Conservation (phyloP, 2,797 vertebrate species). For the Pangasius macronema region DNA sequence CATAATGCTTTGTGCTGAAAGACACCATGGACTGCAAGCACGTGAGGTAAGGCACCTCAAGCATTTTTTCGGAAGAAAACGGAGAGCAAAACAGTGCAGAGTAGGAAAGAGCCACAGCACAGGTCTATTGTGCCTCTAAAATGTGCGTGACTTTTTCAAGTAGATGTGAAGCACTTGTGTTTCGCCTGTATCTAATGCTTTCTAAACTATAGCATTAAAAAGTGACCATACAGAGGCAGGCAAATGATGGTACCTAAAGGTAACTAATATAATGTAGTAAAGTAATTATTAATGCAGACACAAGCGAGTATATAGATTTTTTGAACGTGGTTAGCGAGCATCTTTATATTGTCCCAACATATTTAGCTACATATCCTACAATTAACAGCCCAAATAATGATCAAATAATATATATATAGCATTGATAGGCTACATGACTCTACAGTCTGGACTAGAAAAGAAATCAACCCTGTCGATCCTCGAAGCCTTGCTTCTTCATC, state of each 20-base stretch:
- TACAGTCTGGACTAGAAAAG: neutral
- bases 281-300: neutral
- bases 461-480: neutral
- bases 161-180: neutral
- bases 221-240: neutral
- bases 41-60: neutral
- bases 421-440: neutral
- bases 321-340: neutral
- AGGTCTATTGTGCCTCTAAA: neutral
- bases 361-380: neutral
- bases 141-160: neutral
- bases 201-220: neutral
- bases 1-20: conserved; percentile 13
- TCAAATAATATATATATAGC: no score
- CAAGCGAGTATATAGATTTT: neutral
- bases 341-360: neutral
- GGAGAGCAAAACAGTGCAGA: neutral
- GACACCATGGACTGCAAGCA: neutral
- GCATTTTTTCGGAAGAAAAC: conserved; percentile 10
- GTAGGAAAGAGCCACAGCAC: neutral
- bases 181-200: neutral
- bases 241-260: neutral
- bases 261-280: neutral
- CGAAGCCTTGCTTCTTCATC: neutral
- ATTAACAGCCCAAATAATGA: neutral